Conservation (phyloP, 2,113 vertebrate species). For the Chionis minor region DNA sequence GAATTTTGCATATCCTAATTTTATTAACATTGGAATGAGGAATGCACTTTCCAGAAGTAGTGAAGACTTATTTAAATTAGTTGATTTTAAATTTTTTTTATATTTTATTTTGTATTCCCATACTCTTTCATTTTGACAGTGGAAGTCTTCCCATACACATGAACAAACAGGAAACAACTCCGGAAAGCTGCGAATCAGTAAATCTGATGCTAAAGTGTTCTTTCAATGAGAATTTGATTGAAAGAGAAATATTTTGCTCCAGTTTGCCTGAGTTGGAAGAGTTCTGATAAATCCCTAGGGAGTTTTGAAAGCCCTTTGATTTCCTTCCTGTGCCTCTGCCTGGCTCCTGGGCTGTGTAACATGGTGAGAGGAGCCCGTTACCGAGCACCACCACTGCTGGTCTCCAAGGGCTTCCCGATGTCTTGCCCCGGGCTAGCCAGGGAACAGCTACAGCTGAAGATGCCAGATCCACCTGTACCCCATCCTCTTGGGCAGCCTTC, state of each 20-base stretch:
- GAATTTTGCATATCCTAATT: not conserved
- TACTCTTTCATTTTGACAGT: not conserved
- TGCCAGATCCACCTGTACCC: not conserved
- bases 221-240: not conserved
- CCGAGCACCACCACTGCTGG: not conserved
- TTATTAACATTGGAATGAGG: not conserved
- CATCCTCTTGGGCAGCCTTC: not conserved
- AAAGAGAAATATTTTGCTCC: not conserved
- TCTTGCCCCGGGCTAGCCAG: not conserved
- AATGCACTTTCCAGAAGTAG: not conserved
- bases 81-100: accelerated
- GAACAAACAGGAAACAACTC: not conserved
- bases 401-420: not conserved
- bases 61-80: not conserved
- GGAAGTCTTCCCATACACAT: not conserved
- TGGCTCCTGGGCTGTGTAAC: not conserved
- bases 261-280: not conserved
- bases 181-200: not conserved
- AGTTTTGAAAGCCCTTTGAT: not conserved
- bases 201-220: not conserved
- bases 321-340: not conserved
- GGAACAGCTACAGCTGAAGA: not conserved
- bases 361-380: not conserved
- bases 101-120: not conserved
- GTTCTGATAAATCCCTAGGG: not conserved